Percentiles rank a stretch among this genome's conserved stretches.
Evolutionary conservation across 2,113 vertebrate species (phyloP).

Genomic region (Toxotes chatareus): DNA sequence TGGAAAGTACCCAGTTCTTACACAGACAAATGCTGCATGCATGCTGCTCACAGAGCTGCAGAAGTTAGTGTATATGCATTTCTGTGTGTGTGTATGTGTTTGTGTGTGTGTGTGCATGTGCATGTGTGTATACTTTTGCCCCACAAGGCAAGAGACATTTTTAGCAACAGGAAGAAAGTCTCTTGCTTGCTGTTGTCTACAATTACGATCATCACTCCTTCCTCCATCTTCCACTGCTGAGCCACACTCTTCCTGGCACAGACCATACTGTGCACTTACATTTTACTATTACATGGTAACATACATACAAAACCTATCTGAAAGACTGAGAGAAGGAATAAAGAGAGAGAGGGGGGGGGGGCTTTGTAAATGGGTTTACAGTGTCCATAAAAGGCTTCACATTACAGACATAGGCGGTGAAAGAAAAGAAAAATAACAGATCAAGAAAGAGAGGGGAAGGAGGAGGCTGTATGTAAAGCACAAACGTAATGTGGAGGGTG

Average conservation of each 20-base stretch:
- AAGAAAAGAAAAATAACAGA: background rate
- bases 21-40: background rate
- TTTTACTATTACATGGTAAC: background rate
- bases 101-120: background rate
- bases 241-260: background rate
- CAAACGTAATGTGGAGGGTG: background rate
- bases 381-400: slow-evolving; percentile 3
- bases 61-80: background rate
- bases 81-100: no score
- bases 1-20: background rate
- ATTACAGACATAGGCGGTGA: background rate
- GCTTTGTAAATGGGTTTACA: slow-evolving; percentile 2
- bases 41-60: slow-evolving; percentile 1
- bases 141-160: slow-evolving; percentile 46
- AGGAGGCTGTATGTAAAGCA: background rate
- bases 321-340: background rate
- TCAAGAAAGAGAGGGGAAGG: background rate
- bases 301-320: background rate
- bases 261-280: background rate
- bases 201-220: slow-evolving; percentile 32
- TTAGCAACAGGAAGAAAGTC: slow-evolving; percentile 66
- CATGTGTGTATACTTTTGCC: background rate
- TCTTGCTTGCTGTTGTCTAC: slow-evolving; percentile 26
- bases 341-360: background rate
- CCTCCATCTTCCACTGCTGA: slow-evolving; percentile 13